Conservation (phyloP, 37 sponge, comb jelly and placozoan genomes). For the Spongia lamella region DNA sequence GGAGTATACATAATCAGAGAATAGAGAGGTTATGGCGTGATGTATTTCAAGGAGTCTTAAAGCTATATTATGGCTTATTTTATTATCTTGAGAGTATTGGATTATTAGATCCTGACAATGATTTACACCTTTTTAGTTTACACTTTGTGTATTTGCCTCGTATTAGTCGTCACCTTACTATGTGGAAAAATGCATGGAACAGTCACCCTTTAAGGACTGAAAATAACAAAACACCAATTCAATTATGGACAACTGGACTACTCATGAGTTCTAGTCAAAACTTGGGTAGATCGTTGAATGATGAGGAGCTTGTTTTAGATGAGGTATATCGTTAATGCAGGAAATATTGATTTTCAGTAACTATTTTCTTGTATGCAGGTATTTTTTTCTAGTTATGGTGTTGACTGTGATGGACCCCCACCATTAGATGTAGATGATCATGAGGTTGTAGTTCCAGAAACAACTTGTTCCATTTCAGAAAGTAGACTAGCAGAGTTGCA, state of each 20-base stretch:
- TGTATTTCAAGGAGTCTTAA: conserved; percentile 26
- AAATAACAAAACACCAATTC: not conserved
- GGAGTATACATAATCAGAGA: conserved; percentile 44
- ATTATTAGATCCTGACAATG: conserved; percentile 12
- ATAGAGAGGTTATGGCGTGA: conserved; percentile 50
- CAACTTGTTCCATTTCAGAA: too few species aligned
- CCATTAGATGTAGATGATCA: conserved; percentile 8
- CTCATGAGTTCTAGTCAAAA: too few species aligned
- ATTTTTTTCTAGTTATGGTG: too few species aligned
- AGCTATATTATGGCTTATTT: conserved; percentile 11
- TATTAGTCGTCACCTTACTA: conserved; percentile 14
- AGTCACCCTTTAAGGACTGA: conserved; percentile 1
- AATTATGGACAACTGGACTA: conserved; percentile 13
- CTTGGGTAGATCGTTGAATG: too few species aligned
- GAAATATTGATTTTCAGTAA: too few species aligned
- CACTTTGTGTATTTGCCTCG: conserved; percentile 25
- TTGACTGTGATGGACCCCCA: conserved; percentile 43
- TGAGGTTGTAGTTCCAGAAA: conserved; percentile 20
- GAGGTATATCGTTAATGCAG: too few species aligned
- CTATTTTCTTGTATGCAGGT: too few species aligned
- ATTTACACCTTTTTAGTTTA: conserved; percentile 17
- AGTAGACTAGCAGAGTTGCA: too few species aligned
- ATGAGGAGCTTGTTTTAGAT: too few species aligned
- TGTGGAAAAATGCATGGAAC: conserved; percentile 38
- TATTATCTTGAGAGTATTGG: conserved; percentile 17